A percentile compares a stretch with the other conserved stretches of the same genome.
These are phyloP conservation scores for Pristionchus pacificus DNA, from an alignment of 1,140 invertebrate species.

Conservation along the genomic window DNA sequence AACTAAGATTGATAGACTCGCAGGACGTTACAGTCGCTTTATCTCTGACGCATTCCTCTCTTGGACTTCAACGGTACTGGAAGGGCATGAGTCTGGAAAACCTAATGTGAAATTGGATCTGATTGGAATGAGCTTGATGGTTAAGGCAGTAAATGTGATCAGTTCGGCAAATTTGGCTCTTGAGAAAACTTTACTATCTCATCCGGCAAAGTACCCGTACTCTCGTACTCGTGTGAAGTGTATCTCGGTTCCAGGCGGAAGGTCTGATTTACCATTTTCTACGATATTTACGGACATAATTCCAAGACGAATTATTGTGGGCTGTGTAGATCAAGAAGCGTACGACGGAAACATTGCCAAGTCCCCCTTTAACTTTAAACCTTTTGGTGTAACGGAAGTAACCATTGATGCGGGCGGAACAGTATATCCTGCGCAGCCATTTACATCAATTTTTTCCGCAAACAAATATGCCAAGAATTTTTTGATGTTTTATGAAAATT, in stretches of 20 bases:
- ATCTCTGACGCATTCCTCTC: no score
- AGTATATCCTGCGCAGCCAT: neutral
- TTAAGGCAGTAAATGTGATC: neutral
- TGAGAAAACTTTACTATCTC: neutral
- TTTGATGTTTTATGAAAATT: no score
- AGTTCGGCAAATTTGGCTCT: neutral
- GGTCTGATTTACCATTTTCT: neutral
- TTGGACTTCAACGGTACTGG: no score
- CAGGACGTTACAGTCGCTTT: no score
- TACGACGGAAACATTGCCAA: no score
- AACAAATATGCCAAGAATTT: neutral
- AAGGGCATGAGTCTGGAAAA: no score
- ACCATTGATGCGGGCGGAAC: neutral
- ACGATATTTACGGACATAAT: slow-evolving; percentile 8
- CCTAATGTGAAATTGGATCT: neutral
- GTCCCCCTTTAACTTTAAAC: neutral
- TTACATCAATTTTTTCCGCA: neutral
- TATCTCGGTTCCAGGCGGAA: neutral
- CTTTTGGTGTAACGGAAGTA: neutral
- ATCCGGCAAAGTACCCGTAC: neutral
- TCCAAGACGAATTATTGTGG: neutral
- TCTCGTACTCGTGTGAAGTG: neutral
- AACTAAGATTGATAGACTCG: no score
- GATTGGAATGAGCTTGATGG: neutral
- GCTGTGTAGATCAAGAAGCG: neutral